Base-by-base conservation (phyloP, 2,888 invertebrate species). In the Lasioglossum malachurum region DNA sequence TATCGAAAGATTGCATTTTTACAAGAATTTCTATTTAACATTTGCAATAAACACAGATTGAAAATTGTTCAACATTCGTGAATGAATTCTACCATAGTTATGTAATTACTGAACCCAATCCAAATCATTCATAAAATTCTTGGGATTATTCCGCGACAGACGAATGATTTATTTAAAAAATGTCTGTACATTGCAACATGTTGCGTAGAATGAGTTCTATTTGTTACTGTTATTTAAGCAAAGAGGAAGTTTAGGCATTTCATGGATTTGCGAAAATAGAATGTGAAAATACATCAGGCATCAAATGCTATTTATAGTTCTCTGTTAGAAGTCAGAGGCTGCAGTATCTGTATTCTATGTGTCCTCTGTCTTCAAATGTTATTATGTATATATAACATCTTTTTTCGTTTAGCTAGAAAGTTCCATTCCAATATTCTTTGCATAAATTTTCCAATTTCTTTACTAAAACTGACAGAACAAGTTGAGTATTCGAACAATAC, bases 271-370 rank as follows among this genome's bases (percentile, higher is more conserved):
- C 93, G 91, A 94, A 93, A 94, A 94, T 93, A 93, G 93, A 92
- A 91, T 91, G 91, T 92, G 92, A 93, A 93, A 93, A 93, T 94
- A 94, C 93, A 93, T 94, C 92, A 93, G 92, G 92, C 93, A 94
- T 94, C 93, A 92, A 90, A 92, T 90, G 91, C 94, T 95, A 95
- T 94, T 95, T 93, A 94, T 95, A 94, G 94, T 88, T 90, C 91
- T 92, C 92, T 94, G 93, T 94, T 94, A 94, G 93, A 93, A 94
- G 93, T 94, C 92, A 90, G 92, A 92, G 89, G 90, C 93, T 91
- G 89, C 91, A 90, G 90, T 90, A 90, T 92, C 88, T 91, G 88
- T 89, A 87, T 91, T 89, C 87, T 87, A 87, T 89, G 87, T 88
- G 90, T 93, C 91, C 89, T 89, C 88, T 92, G 86, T 90, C 86